These are phyloP conservation scores for Trinectes maculatus DNA, from an alignment of 2,113 vertebrate genomes.

Conservation along the genomic window DNA sequence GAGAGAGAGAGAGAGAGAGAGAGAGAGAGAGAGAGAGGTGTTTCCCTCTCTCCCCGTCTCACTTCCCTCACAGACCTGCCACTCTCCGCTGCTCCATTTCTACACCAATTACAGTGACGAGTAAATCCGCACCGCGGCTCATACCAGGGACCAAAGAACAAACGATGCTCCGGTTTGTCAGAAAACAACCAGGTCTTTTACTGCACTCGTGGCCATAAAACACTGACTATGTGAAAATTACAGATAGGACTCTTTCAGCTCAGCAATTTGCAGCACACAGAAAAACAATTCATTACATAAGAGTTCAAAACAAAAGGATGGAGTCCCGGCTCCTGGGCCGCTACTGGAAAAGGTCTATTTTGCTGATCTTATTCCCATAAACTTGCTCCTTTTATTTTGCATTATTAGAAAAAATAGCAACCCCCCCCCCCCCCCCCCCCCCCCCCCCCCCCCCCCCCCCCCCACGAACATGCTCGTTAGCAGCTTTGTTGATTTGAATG, in stretches of 20 bases:
- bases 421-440: background rate
- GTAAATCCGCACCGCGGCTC: slow-evolving; percentile 9
- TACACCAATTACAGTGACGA: slow-evolving; percentile 20
- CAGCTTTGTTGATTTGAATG: slow-evolving; percentile 39
- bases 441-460: slow-evolving; percentile 9
- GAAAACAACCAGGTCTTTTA: background rate
- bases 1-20: too few species aligned
- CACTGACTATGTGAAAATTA: background rate
- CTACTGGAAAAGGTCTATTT: slow-evolving; percentile 38
- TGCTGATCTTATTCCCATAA: slow-evolving; percentile 20
- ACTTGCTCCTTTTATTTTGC: slow-evolving; percentile 33
- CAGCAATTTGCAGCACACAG: background rate
- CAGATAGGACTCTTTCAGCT: background rate
- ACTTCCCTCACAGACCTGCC: slow-evolving; percentile 35
- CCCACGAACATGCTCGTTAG: slow-evolving; percentile 31
- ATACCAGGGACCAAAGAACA: background rate
- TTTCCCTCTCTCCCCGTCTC: slow-evolving; percentile 11
- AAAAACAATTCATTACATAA: background rate
- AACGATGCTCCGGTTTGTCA: background rate
- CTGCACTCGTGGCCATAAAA: background rate
- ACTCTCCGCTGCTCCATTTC: slow-evolving; percentile 29
- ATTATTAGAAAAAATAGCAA: slow-evolving; percentile 46
- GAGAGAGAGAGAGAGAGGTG: too few species aligned
- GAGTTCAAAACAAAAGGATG: background rate
- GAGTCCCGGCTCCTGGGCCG: slow-evolving; percentile 17